Base-by-base conservation (phyloP, 2,888 invertebrate genomes). In the Spodoptera picta region DNA sequence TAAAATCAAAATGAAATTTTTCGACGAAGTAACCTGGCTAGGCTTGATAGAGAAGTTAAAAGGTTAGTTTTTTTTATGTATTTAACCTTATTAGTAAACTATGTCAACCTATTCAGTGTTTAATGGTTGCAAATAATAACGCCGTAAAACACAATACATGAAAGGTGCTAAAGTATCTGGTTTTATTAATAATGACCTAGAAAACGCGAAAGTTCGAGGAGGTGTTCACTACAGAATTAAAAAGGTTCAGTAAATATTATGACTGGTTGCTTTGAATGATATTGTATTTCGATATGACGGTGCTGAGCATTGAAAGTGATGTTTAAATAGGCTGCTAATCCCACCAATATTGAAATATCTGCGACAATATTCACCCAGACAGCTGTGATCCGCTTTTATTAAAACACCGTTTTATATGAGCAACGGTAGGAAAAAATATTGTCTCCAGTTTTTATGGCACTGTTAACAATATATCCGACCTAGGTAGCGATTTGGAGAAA, bases 291-390 rank as follows among this genome's bases (percentile, higher is more conserved):
- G 87, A 91, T 92, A 90, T 92, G 90, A 87, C 88, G 86, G 82
- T 83, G 89, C 82, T 86, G 83, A 83, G 86, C 88, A 91, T 92
- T 90, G 88, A 91, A 87, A 87, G 85, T 85, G 88, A 85, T 93
- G 93, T 93, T 93, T 93, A 92, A 93, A 93, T 90, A 93, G 93
- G 92, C 89, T 87, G 90, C 91, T 94, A 94, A 94, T 94, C 93
- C 92, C 80, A 88, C 92, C 93, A 92, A 93, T 94, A 94, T 94
- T 94, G 94, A 94, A 94, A 94, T 92, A 94, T 94, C 93, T 87
- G 90, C 89, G 93, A 94, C 94, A 93, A 93, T 94, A 93, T 93
- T 91, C 92, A 87, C 84, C 78, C 86, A 87, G 87, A 81, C 87
- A 87, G 88, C 88, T 82, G 87, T 92, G 89, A 93, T 93, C 93